These are phyloP conservation scores for Alces alces DNA, from an alignment of 2,113 vertebrate genomes.

Conservation along the genomic window DNA sequence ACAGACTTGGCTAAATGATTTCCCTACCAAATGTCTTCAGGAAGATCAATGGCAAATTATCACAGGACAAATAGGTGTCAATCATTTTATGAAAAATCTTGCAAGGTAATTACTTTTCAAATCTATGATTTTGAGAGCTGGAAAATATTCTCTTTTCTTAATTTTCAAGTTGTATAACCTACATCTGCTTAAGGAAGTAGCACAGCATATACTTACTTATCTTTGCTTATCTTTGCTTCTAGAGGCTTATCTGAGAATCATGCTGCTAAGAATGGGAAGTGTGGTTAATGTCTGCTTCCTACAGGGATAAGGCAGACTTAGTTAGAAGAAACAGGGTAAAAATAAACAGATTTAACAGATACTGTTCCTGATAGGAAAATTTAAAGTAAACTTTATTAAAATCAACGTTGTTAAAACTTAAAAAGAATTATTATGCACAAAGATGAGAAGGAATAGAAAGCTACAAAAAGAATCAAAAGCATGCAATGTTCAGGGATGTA, in stretches of 20 bases:
- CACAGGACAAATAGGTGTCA: neutral
- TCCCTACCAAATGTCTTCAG: neutral
- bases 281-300: neutral
- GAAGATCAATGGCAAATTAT: neutral
- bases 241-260: constrained; percentile 14
- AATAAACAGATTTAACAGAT: neutral
- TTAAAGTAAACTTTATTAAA: constrained; percentile 7
- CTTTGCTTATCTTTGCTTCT: neutral
- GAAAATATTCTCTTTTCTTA: neutral
- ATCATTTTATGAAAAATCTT: neutral
- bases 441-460: neutral
- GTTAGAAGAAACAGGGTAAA: neutral
- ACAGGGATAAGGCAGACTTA: neutral
- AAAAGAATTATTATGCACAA: neutral
- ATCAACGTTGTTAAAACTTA: neutral
- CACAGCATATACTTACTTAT: neutral
- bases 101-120: neutral
- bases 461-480: neutral
- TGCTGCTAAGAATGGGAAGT: neutral
- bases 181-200: neutral
- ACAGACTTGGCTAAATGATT: neutral
- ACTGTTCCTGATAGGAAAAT: neutral
- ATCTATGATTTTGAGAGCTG: neutral
- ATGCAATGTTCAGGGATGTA: neutral
- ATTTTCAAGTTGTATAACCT: constrained; percentile 15